Conservation (phyloP, 2,797 vertebrate species). For the Alfaro cultratus region DNA sequence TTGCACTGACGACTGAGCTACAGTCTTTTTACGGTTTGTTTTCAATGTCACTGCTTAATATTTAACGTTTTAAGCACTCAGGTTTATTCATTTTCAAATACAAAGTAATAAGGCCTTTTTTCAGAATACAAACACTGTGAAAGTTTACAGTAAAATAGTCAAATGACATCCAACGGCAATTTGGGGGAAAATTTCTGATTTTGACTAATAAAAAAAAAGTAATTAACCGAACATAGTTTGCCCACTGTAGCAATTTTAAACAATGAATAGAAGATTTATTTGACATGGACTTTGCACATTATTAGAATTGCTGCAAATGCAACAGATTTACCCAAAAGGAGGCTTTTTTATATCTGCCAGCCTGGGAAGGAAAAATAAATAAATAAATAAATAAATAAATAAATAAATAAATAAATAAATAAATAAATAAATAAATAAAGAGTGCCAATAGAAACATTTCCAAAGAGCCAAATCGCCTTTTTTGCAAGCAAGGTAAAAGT, state of each 20-base stretch:
- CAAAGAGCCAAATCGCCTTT: background rate
- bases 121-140: background rate
- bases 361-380: background rate
- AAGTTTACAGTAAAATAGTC: background rate
- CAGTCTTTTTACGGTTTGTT: background rate
- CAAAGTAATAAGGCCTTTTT: background rate
- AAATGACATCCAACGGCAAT: background rate
- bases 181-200: background rate
- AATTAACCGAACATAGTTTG: background rate
- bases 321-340: background rate
- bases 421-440: background rate
- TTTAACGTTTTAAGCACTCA: background rate
- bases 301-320: background rate
- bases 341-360: background rate
- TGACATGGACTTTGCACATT: background rate
- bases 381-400: background rate
- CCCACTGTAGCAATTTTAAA: background rate
- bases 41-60: background rate
- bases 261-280: background rate
- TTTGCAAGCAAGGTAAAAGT: background rate
- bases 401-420: background rate
- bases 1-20: background rate
- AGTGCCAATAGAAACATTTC: background rate
- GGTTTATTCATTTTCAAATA: background rate
- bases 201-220: background rate